Evolutionary conservation across 1,140 invertebrate species (phyloP), one percentile per base, ranked within the genome.

Genomic region (Zophobas morio): DNA sequence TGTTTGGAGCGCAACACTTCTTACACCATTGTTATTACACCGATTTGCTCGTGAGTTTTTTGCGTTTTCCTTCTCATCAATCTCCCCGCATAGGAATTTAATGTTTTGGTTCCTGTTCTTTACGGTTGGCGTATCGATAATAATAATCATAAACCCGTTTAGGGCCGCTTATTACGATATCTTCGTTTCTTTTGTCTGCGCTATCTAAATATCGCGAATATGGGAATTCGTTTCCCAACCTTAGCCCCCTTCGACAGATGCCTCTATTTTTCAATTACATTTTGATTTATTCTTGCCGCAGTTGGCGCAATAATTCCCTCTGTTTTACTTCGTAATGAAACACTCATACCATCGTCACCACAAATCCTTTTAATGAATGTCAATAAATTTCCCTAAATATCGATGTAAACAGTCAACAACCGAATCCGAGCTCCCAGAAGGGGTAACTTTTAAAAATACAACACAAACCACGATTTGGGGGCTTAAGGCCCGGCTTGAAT

Each of bases 211-310:
- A 20, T 20, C 20, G 20, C 20, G 20, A 20, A 20, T 20, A 20
- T 20, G 20, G 20, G 20, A 20, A 20, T 20, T 20, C 20, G 20
- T 20, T 20, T 20, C 20, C 36, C 37, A 49, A 56, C 33, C 37
- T 70, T 32, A 56, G 56, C 71, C 71, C 56, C 71, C 56, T 73
- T 54, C 36, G 54, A 73, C 39, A 56, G 71, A 49, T 73, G 20
- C 20, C 71, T 36, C 54, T 51, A 73, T 73, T 73, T 73, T 73
- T 73, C 71, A 73, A 73, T 73, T 73, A 73, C 37, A 53, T 33
- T 56, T 56, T 73, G 71, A 73, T 73, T 73, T 73, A 73, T 73
- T 35, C 40, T 32, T 35, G 8, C 6, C 20, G 39, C 8, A 66
- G 36, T 66, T 42, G 39, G 39, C n/a, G 60, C 33, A 66, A 66